phyloP scores from a whole-genome alignment of 2,797 vertebrate genomes.

The Amphiprion clarkii region DNA sequence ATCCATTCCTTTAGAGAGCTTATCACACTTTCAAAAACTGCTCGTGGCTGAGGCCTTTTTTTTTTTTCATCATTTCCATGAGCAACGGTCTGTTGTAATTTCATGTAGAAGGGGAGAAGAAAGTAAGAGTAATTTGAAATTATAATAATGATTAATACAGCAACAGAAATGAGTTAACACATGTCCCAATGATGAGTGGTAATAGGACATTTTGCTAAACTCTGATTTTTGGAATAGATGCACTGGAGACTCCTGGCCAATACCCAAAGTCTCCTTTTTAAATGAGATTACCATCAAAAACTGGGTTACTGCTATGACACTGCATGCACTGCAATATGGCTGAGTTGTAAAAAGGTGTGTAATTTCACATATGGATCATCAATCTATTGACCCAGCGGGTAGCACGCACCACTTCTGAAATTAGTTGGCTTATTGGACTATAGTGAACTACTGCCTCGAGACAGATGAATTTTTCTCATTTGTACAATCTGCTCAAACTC shows the following conservation, averaged over 20 bases:
- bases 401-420: slow-evolving; percentile 69
- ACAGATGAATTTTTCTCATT: slow-evolving; percentile 75
- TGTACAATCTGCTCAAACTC: slow-evolving; percentile 78
- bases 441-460: slow-evolving; percentile 71
- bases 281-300: slow-evolving; percentile 41
- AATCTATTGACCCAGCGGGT: slow-evolving; percentile 67
- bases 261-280: slow-evolving; percentile 29
- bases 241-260: slow-evolving; percentile 12
- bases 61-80: slow-evolving; percentile 7
- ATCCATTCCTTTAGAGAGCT: slow-evolving; percentile 39
- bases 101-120: not conserved
- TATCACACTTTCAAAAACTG: slow-evolving; percentile 10
- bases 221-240: slow-evolving; percentile 22
- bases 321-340: slow-evolving; percentile 27
- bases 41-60: slow-evolving; percentile 19
- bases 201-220: slow-evolving; percentile 28
- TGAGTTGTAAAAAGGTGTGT: slow-evolving; percentile 56
- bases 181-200: slow-evolving; percentile 18
- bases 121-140: slow-evolving; percentile 22
- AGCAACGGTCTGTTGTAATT: slow-evolving; percentile 7
- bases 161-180: slow-evolving; percentile 26
- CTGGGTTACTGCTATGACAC: slow-evolving; percentile 30
- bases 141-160: slow-evolving; percentile 29
- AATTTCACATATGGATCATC: slow-evolving; percentile 73
- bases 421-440: slow-evolving; percentile 72